Evolutionary conservation across 2,888 invertebrate genomes (phyloP), one percentile per base, ranked within the genome.

Genomic region (Tenthredo livida): DNA sequence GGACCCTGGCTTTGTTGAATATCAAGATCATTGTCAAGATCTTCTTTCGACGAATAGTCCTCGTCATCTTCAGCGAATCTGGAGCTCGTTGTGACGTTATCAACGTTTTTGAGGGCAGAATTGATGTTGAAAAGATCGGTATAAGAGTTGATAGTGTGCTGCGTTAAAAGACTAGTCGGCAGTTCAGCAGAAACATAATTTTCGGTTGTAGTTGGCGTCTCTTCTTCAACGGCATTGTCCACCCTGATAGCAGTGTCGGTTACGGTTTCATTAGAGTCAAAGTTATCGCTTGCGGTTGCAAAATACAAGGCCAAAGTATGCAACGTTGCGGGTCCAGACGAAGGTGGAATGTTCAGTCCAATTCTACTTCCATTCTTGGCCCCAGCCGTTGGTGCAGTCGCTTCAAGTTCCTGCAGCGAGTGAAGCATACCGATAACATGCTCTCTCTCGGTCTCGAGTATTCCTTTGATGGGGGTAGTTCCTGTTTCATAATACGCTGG

Each of bases 231-330:
- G 17, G 3, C 40, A 94, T 1, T 86, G 12, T 86, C 84, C 21
- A 78, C 47, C 29, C 83, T 84, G 10, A 70, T 77, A 37, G 84
- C 86, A 58, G 84, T 67, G 2, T 90, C 89, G 4, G 90, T 90
- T 50, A 91, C 90, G n/a, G 91, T 91, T 83, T 91, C 93, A 43
- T 94, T 91, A 10, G 91, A 92, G 50, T 94, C 94, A 50, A 95
- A 92, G 87, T 95, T 95, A 88, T 96, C 96, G 86, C 96, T 94
- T 87, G 96, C 96, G 10, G 96, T 96, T 2, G 97, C 97, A 90
- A 97, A 97, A 90, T 97, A 97, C 87, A 97, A 95, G 0, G 97
- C 97, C 72, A 97, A 92, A 0, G 97, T 96, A 88, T 97, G 97
- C 15, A 97, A 93, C 0, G 97, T 96, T 90, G 97, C 96, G 0